Evolutionary conservation across 2,797 vertebrate genomes (phyloP).

Genomic region (Hippocampus kuda): DNA sequence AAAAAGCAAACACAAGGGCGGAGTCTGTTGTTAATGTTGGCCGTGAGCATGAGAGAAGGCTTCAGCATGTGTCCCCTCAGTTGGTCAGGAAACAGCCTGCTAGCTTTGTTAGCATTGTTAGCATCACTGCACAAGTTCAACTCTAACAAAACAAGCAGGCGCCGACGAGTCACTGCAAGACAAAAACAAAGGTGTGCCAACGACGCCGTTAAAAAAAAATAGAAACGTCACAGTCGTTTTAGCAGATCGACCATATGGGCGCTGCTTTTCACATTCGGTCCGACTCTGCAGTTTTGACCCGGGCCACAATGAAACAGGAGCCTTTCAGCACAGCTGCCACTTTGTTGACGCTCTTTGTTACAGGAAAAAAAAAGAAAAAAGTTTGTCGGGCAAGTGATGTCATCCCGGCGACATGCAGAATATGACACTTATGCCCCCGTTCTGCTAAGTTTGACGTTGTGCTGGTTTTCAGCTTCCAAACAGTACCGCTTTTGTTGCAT

Average conservation of each 20-base stretch:
- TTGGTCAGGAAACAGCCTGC: slow-evolving; percentile 18
- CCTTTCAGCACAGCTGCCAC: slow-evolving; percentile 54
- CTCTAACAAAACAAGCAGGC: slow-evolving; percentile 9
- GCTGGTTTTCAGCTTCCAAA: not conserved
- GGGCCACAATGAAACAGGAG: slow-evolving; percentile 50
- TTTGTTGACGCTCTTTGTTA: slow-evolving; percentile 52
- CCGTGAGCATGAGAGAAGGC: not conserved
- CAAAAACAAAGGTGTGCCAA: not conserved
- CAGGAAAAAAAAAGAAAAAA: slow-evolving; percentile 6
- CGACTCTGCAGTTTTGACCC: slow-evolving; percentile 51
- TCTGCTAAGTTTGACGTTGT: too few species aligned
- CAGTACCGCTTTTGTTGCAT: not conserved
- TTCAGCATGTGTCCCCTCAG: slow-evolving; percentile 21
- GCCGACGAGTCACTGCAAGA: slow-evolving; percentile 5
- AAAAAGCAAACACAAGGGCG: not conserved
- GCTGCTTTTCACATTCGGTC: slow-evolving; percentile 49
- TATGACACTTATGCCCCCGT: slow-evolving; percentile 27
- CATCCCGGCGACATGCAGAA: slow-evolving; percentile 45
- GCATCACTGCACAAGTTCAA: slow-evolving; percentile 13
- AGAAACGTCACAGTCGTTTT: not conserved
- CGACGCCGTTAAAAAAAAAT: not conserved
- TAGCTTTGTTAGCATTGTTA: slow-evolving; percentile 18
- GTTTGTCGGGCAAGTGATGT: slow-evolving; percentile 50
- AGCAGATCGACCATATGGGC: not conserved
- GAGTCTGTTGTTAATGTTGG: slow-evolving; percentile 6